phyloP scores from a whole-genome alignment of 2,113 vertebrate species.

The Morone chrysops region DNA sequence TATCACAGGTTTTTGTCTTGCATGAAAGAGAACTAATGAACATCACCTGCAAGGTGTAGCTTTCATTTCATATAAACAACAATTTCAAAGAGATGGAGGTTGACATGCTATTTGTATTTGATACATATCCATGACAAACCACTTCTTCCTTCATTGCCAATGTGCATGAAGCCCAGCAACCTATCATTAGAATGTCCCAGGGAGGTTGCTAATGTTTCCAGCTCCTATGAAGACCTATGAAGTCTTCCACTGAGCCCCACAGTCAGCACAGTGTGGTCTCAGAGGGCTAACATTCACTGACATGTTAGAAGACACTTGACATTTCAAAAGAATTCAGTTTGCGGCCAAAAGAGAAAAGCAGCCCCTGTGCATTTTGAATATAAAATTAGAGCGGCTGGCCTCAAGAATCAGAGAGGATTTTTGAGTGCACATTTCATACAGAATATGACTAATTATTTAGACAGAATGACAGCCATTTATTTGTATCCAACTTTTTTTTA shows the following conservation, averaged over 20 bases:
- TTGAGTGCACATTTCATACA: background rate
- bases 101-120: slow-evolving; percentile 34
- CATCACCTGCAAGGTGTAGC: slow-evolving; percentile 10
- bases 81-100: background rate
- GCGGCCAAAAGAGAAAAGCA: slow-evolving; percentile 18
- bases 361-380: slow-evolving; percentile 9
- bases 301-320: slow-evolving; percentile 60
- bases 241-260: slow-evolving; percentile 24
- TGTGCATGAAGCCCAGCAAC: slow-evolving; percentile 49
- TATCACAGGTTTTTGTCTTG: background rate
- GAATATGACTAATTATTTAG: background rate
- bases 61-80: slow-evolving; percentile 15
- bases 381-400: background rate
- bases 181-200: slow-evolving; percentile 64
- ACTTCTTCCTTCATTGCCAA: slow-evolving; percentile 51
- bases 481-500: background rate
- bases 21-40: background rate
- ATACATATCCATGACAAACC: slow-evolving; percentile 48
- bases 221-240: slow-evolving; percentile 48
- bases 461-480: background rate
- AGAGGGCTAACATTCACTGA: slow-evolving; percentile 41
- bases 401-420: background rate
- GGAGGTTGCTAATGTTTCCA: slow-evolving; percentile 70
- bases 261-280: slow-evolving; percentile 52
- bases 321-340: slow-evolving; percentile 54